A percentile compares a stretch with the other conserved stretches of the same genome.
Conservation (phyloP, 2,113 vertebrate genomes). For the Tenebrosternarchus preto region DNA sequence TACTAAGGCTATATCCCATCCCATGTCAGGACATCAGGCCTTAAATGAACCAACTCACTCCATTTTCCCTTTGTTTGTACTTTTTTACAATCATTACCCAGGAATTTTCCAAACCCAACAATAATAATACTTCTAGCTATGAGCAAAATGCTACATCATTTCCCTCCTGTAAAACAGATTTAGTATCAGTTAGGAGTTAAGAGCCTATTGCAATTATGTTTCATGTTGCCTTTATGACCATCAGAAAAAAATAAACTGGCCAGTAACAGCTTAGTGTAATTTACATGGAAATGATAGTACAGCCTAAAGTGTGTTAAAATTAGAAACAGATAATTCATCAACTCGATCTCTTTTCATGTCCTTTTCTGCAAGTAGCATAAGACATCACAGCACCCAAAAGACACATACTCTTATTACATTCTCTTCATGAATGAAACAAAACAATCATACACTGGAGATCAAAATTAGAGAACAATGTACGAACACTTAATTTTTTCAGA, state of each 20-base stretch:
- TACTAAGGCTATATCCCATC: conserved; percentile 34
- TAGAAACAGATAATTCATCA: too few species aligned
- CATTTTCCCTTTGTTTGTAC: conserved; percentile 48
- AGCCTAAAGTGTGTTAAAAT: too few species aligned
- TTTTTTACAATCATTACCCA: conserved; percentile 60
- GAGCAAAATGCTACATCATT: conserved; percentile 58
- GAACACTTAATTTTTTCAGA: too few species aligned
- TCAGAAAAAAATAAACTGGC: not conserved
- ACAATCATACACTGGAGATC: too few species aligned
- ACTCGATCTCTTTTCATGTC: too few species aligned
- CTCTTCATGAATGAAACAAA: not conserved
- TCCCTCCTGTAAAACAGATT: conserved; percentile 33
- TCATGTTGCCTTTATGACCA: not conserved
- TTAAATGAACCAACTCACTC: conserved; percentile 50
- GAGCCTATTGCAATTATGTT: conserved; percentile 24
- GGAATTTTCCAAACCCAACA: conserved; percentile 67
- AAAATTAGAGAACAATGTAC: too few species aligned
- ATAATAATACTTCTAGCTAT: conserved; percentile 69
- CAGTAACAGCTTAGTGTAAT: not conserved
- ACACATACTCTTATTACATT: not conserved
- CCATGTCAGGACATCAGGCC: conserved; percentile 37
- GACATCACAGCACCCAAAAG: not conserved
- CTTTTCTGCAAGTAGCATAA: not conserved
- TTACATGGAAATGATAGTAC: not conserved
- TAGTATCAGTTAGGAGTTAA: too few species aligned